Base-by-base conservation (phyloP, 2,797 vertebrate species). In the Todus mexicanus region DNA sequence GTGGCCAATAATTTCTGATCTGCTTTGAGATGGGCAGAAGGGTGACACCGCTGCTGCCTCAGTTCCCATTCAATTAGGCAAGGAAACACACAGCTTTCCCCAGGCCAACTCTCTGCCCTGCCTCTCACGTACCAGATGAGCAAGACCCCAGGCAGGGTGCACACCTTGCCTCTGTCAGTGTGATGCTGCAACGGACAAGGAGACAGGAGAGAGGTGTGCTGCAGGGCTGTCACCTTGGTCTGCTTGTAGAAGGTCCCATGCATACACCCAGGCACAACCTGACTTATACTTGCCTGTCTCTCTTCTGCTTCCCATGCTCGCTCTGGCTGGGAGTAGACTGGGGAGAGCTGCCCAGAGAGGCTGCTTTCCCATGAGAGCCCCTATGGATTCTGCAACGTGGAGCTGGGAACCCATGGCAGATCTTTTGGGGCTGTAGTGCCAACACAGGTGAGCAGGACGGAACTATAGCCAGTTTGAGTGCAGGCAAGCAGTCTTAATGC, bases 281-380 rank as follows among this genome's bases (percentile, higher is more conserved):
- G 66, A 15, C 3, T 29, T 70, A 6, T 0, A 1, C 33, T 90
- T 23, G 6, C 14, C 20, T 29, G 6, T 43, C 17, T 65, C 13
- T 61, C 53, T 61, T 17, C n/a, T 50, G 9, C 50, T 73, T 69
- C 2, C 47, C 1, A 0, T 1, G 5, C 45, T 68, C 5, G 3
- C 8, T 54, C 14, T 63, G 72, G 16, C 60, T 8, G 14, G 51
- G n/a, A 59, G 13, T 8, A 74, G 37, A 20, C 68, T 9, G 4
- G 54, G 10, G 7, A 78, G 12, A 74, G 35, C 43, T 81, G n/a
- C 8, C n/a, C 4, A 3, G 40, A 53, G n/a, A 35, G 89, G 17
- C 14, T 13, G 5, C 14, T 42, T 8, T 45, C 33, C 15, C 10
- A 0, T 5, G 10, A 59, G 26, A 64, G 20, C 17, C 10, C 26